These are phyloP conservation scores for Parnassius apollo DNA, from an alignment of 2,888 invertebrate genomes.

Conservation along the genomic window DNA sequence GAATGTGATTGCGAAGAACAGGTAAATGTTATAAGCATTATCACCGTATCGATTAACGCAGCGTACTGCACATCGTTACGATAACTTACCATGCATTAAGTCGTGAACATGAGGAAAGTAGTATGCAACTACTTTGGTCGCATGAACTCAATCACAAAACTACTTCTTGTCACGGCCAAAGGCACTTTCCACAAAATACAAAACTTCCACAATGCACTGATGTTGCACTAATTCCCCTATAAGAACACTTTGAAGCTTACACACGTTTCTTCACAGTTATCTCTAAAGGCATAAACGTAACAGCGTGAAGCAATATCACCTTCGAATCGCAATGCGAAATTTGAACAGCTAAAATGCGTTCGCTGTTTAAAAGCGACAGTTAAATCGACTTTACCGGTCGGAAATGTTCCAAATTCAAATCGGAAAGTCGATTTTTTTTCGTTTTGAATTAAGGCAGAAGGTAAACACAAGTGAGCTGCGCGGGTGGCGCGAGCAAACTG, in stretches of 20 bases:
- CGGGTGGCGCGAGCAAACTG: constrained; percentile 76
- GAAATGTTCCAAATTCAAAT: constrained; percentile 71
- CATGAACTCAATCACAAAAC: constrained; percentile 66
- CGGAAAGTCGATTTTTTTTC: constrained; percentile 47
- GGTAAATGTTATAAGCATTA: too few relatives aligned
- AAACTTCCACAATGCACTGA: constrained; percentile 67
- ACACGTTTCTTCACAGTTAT: constrained; percentile 73
- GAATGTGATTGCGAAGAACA: constrained; percentile 6
- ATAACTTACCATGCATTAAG: constrained; percentile 65
- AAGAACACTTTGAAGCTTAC: constrained; percentile 63
- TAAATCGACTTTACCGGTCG: constrained; percentile 71
- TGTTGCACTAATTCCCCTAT: constrained; percentile 63
- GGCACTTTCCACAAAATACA: constrained; percentile 72
- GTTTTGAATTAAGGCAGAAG: constrained; percentile 37
- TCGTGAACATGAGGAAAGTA: constrained; percentile 38
- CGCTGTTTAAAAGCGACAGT: constrained; percentile 66
- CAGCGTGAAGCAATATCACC: constrained; percentile 68
- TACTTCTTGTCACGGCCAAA: constrained; percentile 60
- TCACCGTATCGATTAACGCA: not conserved
- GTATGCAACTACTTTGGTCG: constrained; percentile 51
- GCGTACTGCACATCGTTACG: not conserved
- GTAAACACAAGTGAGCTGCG: constrained; percentile 71
- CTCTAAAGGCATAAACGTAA: constrained; percentile 66
- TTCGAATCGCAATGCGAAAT: constrained; percentile 72
- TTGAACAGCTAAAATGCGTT: constrained; percentile 59